These are phyloP conservation scores for Allygus modestus DNA, from an alignment of 2,888 invertebrate genomes.

Conservation along the genomic window DNA sequence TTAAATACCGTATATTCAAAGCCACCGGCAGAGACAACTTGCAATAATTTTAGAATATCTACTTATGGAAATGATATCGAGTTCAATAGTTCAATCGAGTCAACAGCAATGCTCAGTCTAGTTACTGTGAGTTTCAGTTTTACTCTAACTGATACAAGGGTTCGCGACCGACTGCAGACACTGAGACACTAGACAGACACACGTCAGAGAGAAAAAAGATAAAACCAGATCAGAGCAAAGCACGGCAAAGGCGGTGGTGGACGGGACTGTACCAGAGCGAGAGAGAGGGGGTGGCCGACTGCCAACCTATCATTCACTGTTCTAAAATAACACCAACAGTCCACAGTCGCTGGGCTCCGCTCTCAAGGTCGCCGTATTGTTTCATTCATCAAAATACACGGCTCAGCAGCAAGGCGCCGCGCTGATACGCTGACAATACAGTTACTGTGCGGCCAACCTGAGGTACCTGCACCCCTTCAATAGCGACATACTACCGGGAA, in stretches of 20 bases:
- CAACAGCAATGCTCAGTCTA: no score
- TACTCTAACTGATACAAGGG: no score
- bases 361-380: slow-evolving; percentile 42
- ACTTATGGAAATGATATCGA: no score
- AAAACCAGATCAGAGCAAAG: slow-evolving; percentile 5
- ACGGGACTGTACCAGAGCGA: slow-evolving; percentile 29
- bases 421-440: neutral
- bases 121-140: no score
- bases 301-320: slow-evolving; percentile 52
- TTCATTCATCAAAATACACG: slow-evolving; percentile 37
- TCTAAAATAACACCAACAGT: slow-evolving; percentile 54
- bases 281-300: slow-evolving; percentile 22
- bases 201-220: no score
- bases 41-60: no score
- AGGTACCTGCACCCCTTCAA: no score
- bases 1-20: no score
- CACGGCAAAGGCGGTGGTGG: neutral
- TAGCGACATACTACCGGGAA: no score
- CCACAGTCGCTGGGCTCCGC: slow-evolving; percentile 12
- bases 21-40: no score
- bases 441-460: neutral
- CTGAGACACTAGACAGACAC: neutral
- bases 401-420: neutral
- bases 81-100: no score
- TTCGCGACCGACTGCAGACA: neutral